Base-by-base conservation (phyloP, 2,113 vertebrate species). In the Marmota flaviventris region DNA sequence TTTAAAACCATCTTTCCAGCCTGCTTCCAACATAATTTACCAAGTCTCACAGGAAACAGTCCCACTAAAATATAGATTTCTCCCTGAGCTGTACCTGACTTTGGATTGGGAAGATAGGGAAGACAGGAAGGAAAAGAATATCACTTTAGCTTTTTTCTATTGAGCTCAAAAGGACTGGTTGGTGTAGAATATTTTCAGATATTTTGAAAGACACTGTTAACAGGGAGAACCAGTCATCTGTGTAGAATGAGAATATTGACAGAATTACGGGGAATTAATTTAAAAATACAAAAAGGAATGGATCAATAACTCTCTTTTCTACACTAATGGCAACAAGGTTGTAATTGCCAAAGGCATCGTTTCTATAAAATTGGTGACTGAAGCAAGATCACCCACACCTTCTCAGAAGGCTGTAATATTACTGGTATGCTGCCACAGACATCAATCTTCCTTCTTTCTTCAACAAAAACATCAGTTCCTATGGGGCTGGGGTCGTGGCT, bases 141-240 rank as follows among this genome's bases (percentile, higher is more conserved):
- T 14, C 48, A 72, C 32, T 70, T 76, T 25, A 92, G 58, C n/a
- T 93, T 85, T 85, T 83, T 84, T 84, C 70, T 70, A n/a, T 11
- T 53, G 42, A 16, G 20, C 63, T 84, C 84, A 70, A 34, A 93
- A 88, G 24, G 8, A 63, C 70, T 92, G n/a, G 70, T 8, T 89
- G 27, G 45, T 85, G 13, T 48, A 78, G 61, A 83, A 27, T 76
- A 61, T 73, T 94, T 92, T 92, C 53, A 85, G 51, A 78, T 45
- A 84, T 78, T 79, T 18, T 92, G 42, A 93, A 93, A 88, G 84
- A 63, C 32, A 51, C 83, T 22, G 69, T 77, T 92, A 87, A 61
- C 69, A 92, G 88, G 42, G 42, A 77, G 69, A 58, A 76, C 11
- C 24, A 91, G 34, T 70, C 53, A 92, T n/a, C 63, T 79, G 48